Conservation (phyloP, 1,140 invertebrate species). For the Tetramorium parvispinum region DNA sequence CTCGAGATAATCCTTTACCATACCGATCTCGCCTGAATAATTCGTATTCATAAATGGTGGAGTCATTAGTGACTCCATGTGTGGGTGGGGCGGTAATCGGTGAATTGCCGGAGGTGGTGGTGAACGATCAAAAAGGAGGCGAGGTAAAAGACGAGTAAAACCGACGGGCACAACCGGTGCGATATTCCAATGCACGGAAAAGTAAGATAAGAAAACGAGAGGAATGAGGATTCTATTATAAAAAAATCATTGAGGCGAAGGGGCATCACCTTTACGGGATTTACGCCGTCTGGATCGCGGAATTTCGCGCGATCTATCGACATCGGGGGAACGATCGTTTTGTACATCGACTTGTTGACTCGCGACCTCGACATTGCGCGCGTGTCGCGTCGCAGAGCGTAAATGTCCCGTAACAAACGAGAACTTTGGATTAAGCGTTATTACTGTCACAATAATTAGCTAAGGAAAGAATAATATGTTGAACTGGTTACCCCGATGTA, state of each 20-base stretch:
- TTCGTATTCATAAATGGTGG: constrained; percentile 76
- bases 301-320: not conserved
- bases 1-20: constrained; percentile 76
- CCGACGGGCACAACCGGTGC: not conserved
- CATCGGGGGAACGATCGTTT: constrained; percentile 22
- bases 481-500: constrained; percentile 14
- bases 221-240: not conserved
- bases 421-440: constrained; percentile 26
- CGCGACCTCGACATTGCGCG: not conserved
- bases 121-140: constrained; percentile 7
- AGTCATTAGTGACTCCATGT: constrained; percentile 72
- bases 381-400: not conserved
- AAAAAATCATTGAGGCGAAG: constrained; percentile 25
- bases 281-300: not conserved
- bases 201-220: not conserved
- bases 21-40: constrained; percentile 72
- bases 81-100: constrained; percentile 66
- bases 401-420: not conserved
- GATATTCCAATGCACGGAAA: constrained; percentile 1
- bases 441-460: constrained; percentile 53
- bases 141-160: constrained; percentile 29
- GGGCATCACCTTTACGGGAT: constrained; percentile 3
- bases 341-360: not conserved
- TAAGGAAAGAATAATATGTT: constrained; percentile 16
- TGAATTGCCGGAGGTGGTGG: constrained; percentile 53